Percentiles rank a stretch among this genome's conserved stretches.
phyloP scores from a whole-genome alignment of 2,113 vertebrate genomes.

The Phrynosoma platyrhinos region DNA sequence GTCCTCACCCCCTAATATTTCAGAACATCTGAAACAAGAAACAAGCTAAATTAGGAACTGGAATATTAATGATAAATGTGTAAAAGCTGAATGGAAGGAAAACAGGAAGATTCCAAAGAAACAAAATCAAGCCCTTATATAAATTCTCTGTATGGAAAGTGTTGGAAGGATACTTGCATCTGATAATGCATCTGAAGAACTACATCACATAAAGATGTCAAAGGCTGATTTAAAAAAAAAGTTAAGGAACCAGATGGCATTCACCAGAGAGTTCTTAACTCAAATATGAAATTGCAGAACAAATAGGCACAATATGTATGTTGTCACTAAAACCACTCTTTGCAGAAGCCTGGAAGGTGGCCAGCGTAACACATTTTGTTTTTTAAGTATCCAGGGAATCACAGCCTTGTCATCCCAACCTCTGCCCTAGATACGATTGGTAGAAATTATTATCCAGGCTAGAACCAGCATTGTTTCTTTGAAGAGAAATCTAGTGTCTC shows the following conservation, averaged over 20 bases:
- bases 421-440: neutral
- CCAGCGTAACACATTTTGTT: neutral
- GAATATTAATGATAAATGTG: neutral
- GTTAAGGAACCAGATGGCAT: conserved; percentile 8
- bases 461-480: neutral
- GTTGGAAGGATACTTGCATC: neutral
- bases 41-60: neutral
- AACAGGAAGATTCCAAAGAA: neutral
- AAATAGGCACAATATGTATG: conserved; percentile 31
- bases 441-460: neutral
- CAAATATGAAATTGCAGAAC: conserved; percentile 17
- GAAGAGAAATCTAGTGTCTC: neutral
- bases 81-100: neutral
- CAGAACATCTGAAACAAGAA: neutral
- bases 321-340: conserved; percentile 25
- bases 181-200: neutral
- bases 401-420: neutral
- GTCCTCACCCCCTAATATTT: neutral
- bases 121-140: neutral
- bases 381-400: neutral
- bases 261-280: conserved; percentile 25
- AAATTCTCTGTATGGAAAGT: neutral
- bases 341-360: conserved; percentile 11
- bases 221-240: neutral
- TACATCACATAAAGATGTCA: neutral